These are phyloP conservation scores for Polyodon spathula DNA, from an alignment of 2,113 vertebrate genomes.

Conservation along the genomic window DNA sequence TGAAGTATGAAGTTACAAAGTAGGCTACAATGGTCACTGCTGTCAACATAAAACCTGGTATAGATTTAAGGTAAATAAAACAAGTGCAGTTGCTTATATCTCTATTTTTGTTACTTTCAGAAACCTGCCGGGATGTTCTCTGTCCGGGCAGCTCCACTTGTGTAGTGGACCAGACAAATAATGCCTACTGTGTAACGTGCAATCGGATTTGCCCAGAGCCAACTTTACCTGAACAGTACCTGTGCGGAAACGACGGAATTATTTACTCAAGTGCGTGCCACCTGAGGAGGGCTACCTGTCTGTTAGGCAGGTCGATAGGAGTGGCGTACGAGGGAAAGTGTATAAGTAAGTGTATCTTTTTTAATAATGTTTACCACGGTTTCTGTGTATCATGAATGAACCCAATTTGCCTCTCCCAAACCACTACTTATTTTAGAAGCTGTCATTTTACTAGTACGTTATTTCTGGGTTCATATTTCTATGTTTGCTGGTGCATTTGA, in stretches of 20 bases:
- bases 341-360: conserved; percentile 81
- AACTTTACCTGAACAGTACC: conserved; percentile 83
- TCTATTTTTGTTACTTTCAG: conserved; percentile 50
- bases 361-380: too few relatives aligned
- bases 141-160: conserved; percentile 91
- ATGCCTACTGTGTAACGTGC: conserved; percentile 94
- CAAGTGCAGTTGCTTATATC: too few relatives aligned
- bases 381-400: too few relatives aligned
- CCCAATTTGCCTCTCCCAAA: too few relatives aligned
- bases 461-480: too few relatives aligned
- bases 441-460: too few relatives aligned
- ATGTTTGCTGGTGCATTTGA: too few relatives aligned
- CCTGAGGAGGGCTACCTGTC: conserved; percentile 89
- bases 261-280: conserved; percentile 90
- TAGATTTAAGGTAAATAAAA: too few relatives aligned
- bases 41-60: too few relatives aligned
- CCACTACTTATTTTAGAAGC: too few relatives aligned
- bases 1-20: too few relatives aligned
- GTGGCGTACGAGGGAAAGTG: conserved; percentile 95
- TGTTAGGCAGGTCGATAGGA: conserved; percentile 90
- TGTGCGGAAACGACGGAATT: conserved; percentile 93
- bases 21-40: too few relatives aligned
- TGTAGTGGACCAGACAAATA: conserved; percentile 96
- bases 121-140: conserved; percentile 88
- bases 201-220: conserved; percentile 92